Evolutionary conservation across 2,888 invertebrate genomes (phyloP).

Genomic region (Euplagia quadripunctaria): DNA sequence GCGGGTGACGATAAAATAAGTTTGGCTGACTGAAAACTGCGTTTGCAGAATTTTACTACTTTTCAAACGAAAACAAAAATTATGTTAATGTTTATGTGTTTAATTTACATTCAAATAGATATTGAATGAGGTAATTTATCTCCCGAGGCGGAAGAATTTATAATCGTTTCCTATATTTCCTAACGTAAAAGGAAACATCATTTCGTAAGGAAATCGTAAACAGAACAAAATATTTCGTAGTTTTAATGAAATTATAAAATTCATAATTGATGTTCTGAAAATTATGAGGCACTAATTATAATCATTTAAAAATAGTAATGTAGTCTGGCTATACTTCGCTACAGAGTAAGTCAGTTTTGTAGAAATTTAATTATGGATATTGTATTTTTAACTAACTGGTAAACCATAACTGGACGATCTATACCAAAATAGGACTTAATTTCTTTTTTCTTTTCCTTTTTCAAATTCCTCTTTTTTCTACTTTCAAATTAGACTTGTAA

Average conservation of each 20-base stretch:
- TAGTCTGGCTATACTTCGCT: no score
- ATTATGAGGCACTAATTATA: not conserved
- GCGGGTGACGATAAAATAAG: not conserved
- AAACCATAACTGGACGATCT: not conserved
- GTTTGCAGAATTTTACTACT: not conserved
- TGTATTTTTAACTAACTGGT: not conserved
- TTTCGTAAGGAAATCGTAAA: no score
- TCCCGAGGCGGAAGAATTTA: not conserved
- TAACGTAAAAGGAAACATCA: not conserved
- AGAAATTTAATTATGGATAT: not conserved
- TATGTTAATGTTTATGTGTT: no score
- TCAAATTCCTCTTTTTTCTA: no score
- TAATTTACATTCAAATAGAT: no score
- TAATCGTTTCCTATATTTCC: not conserved
- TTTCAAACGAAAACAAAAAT: no score
- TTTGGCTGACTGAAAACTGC: not conserved
- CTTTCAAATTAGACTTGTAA: no score
- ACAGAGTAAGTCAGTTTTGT: not conserved
- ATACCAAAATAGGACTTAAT: no score
- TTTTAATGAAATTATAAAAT: no score
- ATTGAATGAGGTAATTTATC: not conserved
- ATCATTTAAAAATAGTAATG: no score
- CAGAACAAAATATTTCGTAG: not conserved
- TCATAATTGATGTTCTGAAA: not conserved
- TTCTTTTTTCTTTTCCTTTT: no score